Conservation (phyloP, 2,888 invertebrate species). For the Heliconius sara region DNA sequence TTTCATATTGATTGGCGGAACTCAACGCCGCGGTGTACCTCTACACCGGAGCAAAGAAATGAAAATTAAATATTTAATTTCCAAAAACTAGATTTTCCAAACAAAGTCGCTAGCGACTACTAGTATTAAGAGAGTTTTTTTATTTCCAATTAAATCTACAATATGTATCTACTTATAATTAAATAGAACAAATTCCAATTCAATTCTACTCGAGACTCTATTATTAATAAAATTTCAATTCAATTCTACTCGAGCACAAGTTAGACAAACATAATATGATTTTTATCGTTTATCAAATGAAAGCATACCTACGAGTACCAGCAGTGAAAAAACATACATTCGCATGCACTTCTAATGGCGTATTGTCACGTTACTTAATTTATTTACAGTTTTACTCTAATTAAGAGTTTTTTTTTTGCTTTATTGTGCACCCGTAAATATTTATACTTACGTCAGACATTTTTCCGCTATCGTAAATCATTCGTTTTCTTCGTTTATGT, state of each 20-base stretch:
- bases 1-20: too few relatives aligned
- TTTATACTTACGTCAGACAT: constrained; percentile 35
- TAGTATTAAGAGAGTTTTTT: background rate
- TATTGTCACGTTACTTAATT: constrained; percentile 55
- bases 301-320: constrained; percentile 31
- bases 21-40: too few relatives aligned
- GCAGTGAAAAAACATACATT: constrained; percentile 54
- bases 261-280: constrained; percentile 23
- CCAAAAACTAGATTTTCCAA: too few relatives aligned
- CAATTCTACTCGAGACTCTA: too few relatives aligned
- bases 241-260: constrained; percentile 25
- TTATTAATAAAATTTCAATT: background rate
- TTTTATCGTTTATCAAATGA: constrained; percentile 40
- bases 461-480: constrained; percentile 41
- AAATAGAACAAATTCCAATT: too few relatives aligned
- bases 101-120: background rate
- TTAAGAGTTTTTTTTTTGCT: constrained; percentile 47
- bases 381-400: constrained; percentile 51
- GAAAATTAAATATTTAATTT: too few relatives aligned
- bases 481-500: constrained; percentile 35
- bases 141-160: background rate
- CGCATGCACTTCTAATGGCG: constrained; percentile 64
- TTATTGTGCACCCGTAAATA: constrained; percentile 43
- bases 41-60: too few relatives aligned
- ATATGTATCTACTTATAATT: too few relatives aligned